Conservation (phyloP, 2,888 invertebrate species). For the Lasius platythorax region DNA sequence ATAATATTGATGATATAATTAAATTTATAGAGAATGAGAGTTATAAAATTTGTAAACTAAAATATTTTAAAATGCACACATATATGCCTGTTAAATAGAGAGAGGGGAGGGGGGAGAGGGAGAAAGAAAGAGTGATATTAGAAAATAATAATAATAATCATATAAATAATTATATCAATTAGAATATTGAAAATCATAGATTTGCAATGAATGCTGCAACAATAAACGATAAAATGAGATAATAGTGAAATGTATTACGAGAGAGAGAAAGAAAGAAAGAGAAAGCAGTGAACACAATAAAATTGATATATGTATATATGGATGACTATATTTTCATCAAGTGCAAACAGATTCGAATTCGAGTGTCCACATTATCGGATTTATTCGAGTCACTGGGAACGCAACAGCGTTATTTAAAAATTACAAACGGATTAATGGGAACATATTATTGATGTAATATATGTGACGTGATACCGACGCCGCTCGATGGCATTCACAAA, state of each 20-base stretch:
- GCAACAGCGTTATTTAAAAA: conserved; percentile 35
- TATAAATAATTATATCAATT: not conserved
- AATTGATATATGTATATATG: conserved; percentile 21
- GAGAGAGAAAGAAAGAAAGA: not conserved
- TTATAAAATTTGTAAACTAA: not conserved
- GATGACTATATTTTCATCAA: not conserved
- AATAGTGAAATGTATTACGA: not conserved
- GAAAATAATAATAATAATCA: not conserved
- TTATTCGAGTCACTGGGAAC: conserved; percentile 33
- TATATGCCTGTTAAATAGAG: not conserved
- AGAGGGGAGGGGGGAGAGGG: no score
- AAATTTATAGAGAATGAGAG: not conserved
- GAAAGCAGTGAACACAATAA: not conserved
- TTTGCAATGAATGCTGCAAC: not conserved
- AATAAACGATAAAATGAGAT: not conserved
- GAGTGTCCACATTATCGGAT: conserved; percentile 42
- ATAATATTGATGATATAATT: not conserved
- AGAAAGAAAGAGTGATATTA: not conserved
- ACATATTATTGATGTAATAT: not conserved
- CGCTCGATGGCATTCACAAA: not conserved
- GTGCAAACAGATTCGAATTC: conserved; percentile 26
- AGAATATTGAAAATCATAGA: not conserved
- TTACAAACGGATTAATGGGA: conserved; percentile 19
- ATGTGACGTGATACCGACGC: not conserved
- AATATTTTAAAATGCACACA: conserved; percentile 2